These are phyloP conservation scores for Bryconaethiops microstoma DNA, from an alignment of 2,797 vertebrate species.

Conservation along the genomic window DNA sequence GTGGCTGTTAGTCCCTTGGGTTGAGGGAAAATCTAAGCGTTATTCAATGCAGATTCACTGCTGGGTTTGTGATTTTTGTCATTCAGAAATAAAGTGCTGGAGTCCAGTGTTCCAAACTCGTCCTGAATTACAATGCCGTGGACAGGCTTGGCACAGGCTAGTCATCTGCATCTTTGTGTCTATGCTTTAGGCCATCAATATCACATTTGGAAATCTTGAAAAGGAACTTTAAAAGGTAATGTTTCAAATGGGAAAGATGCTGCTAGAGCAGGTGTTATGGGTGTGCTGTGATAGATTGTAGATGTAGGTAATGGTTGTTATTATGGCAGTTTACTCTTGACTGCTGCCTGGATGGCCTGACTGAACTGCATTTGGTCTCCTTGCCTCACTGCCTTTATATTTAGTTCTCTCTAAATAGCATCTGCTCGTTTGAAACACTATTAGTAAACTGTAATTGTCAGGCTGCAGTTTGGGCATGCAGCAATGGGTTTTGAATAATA, in stretches of 20 bases:
- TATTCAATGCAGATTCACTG: constrained; percentile 29
- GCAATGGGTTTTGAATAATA: neutral
- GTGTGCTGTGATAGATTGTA: neutral
- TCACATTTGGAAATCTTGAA: neutral
- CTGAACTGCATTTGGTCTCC: neutral
- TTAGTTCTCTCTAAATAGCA: neutral
- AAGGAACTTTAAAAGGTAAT: neutral
- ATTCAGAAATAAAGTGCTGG: constrained; percentile 17
- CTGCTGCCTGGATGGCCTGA: neutral
- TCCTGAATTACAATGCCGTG: constrained; percentile 11
- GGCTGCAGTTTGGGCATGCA: neutral
- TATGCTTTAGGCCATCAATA: neutral
- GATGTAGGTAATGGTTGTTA: constrained; percentile 14
- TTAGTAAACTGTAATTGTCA: neutral
- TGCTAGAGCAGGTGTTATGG: neutral
- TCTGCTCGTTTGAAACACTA: too few relatives aligned
- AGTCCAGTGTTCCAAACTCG: neutral
- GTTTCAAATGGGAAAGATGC: neutral
- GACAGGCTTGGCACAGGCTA: constrained; percentile 2
- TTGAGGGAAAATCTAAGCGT: constrained; percentile 16
- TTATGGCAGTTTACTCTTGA: constrained; percentile 4
- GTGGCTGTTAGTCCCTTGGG: neutral
- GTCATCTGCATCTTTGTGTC: neutral
- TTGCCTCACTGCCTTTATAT: neutral
- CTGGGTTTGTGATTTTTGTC: constrained; percentile 28